Conservation (phyloP, 2,888 invertebrate genomes). For the Drosophila parthenogenetica region DNA sequence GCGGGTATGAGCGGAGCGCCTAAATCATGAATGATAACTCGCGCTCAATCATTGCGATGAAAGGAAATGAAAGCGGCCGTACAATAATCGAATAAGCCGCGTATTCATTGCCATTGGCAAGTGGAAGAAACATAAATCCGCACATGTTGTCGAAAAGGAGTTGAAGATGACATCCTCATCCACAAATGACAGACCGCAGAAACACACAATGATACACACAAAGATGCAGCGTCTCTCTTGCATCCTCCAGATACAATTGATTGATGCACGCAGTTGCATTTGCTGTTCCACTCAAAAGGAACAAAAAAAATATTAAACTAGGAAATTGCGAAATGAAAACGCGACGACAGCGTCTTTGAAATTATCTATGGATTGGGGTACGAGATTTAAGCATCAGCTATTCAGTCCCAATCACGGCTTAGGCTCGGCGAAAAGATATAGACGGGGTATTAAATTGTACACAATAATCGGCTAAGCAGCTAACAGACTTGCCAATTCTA, state of each 20-base stretch:
- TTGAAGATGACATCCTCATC: slow-evolving; percentile 58
- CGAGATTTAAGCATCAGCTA: slow-evolving; percentile 6
- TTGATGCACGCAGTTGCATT: slow-evolving; percentile 67
- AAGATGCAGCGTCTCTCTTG: slow-evolving; percentile 28
- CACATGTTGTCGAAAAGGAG: slow-evolving; percentile 69
- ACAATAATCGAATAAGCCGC: slow-evolving; percentile 80
- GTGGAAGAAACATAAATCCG: slow-evolving; percentile 75
- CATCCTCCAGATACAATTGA: slow-evolving; percentile 45
- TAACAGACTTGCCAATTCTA: slow-evolving; percentile 56
- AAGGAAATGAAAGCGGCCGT: slow-evolving; percentile 74
- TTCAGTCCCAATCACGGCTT: slow-evolving; percentile 63
- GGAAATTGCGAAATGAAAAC: slow-evolving; percentile 56
- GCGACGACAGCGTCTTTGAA: slow-evolving; percentile 33
- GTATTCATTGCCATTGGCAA: slow-evolving; percentile 64
- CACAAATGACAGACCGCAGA: slow-evolving; percentile 48
- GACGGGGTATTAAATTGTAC: slow-evolving; percentile 55
- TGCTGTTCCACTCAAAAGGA: slow-evolving; percentile 60
- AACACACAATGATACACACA: slow-evolving; percentile 38
- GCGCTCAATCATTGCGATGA: slow-evolving; percentile 74
- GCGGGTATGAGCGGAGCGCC: slow-evolving; percentile 24
- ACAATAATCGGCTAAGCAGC: slow-evolving; percentile 71
- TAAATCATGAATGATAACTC: slow-evolving; percentile 76
- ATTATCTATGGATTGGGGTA: neutral
- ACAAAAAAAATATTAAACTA: slow-evolving; percentile 24
- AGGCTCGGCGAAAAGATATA: slow-evolving; percentile 56